Evolutionary conservation across 1,140 invertebrate species (phyloP).

Genomic region (Heterodera schachtii): DNA sequence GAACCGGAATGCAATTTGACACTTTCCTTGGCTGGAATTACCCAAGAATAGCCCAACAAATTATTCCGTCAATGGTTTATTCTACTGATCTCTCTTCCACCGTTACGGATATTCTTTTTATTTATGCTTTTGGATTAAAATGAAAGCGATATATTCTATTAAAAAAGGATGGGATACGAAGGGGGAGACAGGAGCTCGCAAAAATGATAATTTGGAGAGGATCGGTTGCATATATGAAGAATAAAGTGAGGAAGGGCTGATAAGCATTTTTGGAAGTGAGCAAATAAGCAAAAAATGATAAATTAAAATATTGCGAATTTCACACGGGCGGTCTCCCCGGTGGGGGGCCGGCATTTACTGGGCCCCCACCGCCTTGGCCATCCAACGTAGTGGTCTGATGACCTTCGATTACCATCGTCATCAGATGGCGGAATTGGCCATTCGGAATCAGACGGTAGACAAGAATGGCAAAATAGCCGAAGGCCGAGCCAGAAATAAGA

Average conservation of each 20-base stretch:
- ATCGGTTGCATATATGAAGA: too few relatives aligned
- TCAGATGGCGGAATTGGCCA: constrained; percentile 37
- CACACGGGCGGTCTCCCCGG: constrained; percentile 5
- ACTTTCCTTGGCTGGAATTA: constrained; percentile 20
- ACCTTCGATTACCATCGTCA: constrained; percentile 47
- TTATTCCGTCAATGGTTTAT: background rate
- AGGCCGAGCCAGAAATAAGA: constrained; percentile 23
- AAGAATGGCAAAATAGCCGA: constrained; percentile 43
- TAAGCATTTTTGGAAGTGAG: background rate
- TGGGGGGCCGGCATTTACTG: constrained; percentile 7
- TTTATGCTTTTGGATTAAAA: background rate
- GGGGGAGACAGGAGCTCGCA: too few relatives aligned
- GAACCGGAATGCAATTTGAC: constrained; percentile 24
- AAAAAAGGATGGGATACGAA: constrained; percentile 5
- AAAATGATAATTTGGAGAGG: too few relatives aligned
- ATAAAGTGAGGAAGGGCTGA: too few relatives aligned
- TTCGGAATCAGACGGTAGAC: constrained; percentile 36
- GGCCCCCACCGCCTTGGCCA: background rate
- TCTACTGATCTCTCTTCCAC: background rate
- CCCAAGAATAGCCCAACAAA: background rate
- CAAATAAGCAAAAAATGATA: constrained; percentile 4
- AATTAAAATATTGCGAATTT: background rate
- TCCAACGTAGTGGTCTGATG: constrained; percentile 14
- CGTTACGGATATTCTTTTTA: background rate
- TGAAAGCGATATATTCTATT: background rate